Evolutionary conservation across 2,888 invertebrate species (phyloP).

Genomic region (Lepas anatifera): DNA sequence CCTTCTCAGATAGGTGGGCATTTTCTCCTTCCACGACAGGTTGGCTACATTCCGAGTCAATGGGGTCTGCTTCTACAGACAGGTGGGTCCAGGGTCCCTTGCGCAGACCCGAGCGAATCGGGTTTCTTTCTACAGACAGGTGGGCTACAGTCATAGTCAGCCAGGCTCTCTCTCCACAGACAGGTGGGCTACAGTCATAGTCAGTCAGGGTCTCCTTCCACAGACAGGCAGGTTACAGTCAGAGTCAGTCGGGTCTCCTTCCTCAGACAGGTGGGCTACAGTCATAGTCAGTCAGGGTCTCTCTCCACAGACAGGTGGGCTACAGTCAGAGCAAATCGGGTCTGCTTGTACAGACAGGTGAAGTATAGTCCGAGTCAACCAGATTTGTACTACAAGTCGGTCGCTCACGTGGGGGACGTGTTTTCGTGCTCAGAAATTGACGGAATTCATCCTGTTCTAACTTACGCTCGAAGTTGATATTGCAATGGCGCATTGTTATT

Average conservation of each 20-base stretch:
- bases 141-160: no score
- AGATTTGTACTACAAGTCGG: no score
- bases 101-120: neutral
- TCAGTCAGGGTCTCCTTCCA: neutral
- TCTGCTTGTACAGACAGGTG: neutral
- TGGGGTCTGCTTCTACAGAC: neutral
- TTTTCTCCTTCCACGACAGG: neutral
- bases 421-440: no score
- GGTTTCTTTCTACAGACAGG: neutral
- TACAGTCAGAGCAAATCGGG: neutral
- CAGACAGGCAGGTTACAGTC: no score
- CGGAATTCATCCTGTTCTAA: no score
- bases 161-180: neutral
- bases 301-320: no score
- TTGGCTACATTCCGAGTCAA: no score
- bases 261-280: constrained; percentile 54
- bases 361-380: no score
- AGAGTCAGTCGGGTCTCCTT: constrained; percentile 85
- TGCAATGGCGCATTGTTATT: no score
- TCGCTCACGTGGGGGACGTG: no score
- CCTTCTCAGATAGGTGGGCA: no score
- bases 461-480: no score
- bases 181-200: neutral
- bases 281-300: neutral
- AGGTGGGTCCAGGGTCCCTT: neutral